A percentile compares a stretch with the other conserved stretches of the same genome.
Evolutionary conservation across 1,140 invertebrate genomes (phyloP).

Genomic region (Proales similis): DNA sequence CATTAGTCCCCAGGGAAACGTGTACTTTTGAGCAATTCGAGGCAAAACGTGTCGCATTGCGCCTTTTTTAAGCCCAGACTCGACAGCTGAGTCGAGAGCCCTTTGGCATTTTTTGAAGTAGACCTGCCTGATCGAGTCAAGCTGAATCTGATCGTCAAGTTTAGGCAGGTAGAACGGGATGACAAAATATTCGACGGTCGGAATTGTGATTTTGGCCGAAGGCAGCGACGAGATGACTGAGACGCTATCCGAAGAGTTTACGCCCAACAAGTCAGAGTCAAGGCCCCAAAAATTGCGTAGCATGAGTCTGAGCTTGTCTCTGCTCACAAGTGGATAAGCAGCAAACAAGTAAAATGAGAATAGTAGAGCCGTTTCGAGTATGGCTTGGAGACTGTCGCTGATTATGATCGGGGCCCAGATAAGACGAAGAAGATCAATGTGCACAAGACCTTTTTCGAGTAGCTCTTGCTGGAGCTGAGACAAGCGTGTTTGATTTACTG

Average conservation of each 20-base stretch:
- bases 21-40: constrained; percentile 30
- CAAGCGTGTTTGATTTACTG: background rate
- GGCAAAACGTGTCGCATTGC: background rate
- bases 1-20: constrained; percentile 23
- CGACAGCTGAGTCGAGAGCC: background rate
- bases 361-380: constrained; percentile 11
- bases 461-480: constrained; percentile 11
- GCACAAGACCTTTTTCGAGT: constrained; percentile 2
- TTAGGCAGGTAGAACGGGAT: constrained; percentile 30
- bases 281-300: too few relatives aligned
- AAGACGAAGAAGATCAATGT: constrained; percentile 16
- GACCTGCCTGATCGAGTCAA: background rate
- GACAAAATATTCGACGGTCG: constrained; percentile 1
- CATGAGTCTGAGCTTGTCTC: constrained; percentile 24
- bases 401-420: constrained; percentile 26
- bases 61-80: constrained; percentile 4
- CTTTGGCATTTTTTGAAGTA: constrained; percentile 8
- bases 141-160: too few relatives aligned
- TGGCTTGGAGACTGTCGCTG: background rate
- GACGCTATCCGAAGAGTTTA: constrained; percentile 5
- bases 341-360: constrained; percentile 1
- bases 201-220: constrained; percentile 8
- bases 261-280: too few relatives aligned
- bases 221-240: constrained; percentile 9
- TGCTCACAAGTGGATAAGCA: constrained; percentile 8